phyloP scores from a whole-genome alignment of 2,797 vertebrate genomes.

The Halcyon chelicuti region DNA sequence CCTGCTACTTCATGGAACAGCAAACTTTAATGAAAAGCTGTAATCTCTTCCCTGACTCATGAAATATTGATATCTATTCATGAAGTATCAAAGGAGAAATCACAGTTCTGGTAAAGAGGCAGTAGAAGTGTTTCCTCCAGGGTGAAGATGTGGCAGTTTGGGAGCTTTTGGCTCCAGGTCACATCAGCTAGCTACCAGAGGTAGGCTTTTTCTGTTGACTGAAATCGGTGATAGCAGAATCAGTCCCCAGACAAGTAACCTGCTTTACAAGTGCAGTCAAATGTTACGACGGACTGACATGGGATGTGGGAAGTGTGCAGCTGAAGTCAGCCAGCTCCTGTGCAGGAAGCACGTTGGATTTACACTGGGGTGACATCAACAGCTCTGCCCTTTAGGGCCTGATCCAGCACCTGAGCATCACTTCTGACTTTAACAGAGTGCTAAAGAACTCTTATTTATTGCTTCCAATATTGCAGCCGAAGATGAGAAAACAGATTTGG shows the following conservation, averaged over 20 bases:
- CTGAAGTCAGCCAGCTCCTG: neutral
- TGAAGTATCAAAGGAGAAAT: neutral
- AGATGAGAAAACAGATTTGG: conserved; percentile 36
- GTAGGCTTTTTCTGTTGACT: neutral
- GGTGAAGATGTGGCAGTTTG: neutral
- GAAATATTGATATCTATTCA: neutral
- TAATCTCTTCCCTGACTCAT: neutral
- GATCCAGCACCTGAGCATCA: neutral
- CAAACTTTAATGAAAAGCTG: neutral
- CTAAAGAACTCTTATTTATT: conserved; percentile 30
- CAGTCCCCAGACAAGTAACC: neutral
- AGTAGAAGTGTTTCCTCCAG: neutral
- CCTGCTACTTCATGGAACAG: neutral
- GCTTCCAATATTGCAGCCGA: neutral
- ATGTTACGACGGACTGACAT: neutral
- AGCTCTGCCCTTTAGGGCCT: neutral
- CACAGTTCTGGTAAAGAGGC: neutral
- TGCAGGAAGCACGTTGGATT: neutral
- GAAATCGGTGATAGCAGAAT: neutral
- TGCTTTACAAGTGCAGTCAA: neutral
- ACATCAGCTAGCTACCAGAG: neutral
- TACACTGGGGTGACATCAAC: neutral
- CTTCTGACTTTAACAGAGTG: neutral
- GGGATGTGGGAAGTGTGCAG: neutral
- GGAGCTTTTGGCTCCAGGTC: neutral